These are phyloP conservation scores for Pseudochirops corinnae DNA, from an alignment of 2,797 vertebrate genomes.

Conservation along the genomic window DNA sequence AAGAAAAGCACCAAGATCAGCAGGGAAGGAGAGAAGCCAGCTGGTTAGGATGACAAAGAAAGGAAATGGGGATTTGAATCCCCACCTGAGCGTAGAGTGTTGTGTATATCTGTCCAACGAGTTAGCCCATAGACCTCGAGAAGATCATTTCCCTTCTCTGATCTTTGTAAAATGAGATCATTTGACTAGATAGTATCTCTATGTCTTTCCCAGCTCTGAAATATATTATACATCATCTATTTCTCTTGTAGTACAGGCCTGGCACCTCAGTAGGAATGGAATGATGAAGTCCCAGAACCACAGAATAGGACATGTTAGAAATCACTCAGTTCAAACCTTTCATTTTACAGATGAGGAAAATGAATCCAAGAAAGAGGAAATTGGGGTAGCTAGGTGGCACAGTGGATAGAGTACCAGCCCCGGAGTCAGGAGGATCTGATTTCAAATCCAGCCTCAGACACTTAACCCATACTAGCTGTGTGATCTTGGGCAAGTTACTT, in stretches of 20 bases:
- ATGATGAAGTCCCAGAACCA: background rate
- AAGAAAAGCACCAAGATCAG: background rate
- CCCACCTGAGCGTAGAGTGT: background rate
- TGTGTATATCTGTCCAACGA: background rate
- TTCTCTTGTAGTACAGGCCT: background rate
- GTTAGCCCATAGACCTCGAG: background rate
- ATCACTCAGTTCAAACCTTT: background rate
- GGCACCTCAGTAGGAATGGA: background rate
- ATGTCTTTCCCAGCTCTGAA: background rate
- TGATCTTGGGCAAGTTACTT: too few relatives aligned
- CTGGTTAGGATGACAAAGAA: background rate
- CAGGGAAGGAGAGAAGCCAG: background rate
- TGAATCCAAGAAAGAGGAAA: background rate
- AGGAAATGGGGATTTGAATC: background rate
- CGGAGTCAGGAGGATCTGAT: too few relatives aligned
- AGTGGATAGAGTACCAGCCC: too few relatives aligned
- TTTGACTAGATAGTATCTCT: background rate
- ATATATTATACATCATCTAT: background rate
- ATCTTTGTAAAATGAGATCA: background rate
- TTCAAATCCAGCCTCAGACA: too few relatives aligned
- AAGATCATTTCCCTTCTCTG: background rate
- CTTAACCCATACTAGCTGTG: too few relatives aligned
- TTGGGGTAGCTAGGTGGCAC: too few relatives aligned
- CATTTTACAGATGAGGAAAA: background rate
- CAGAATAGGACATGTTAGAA: background rate